Evolutionary conservation across 2,797 vertebrate species (phyloP).

Genomic region (Chiloscyllium punctatum): DNA sequence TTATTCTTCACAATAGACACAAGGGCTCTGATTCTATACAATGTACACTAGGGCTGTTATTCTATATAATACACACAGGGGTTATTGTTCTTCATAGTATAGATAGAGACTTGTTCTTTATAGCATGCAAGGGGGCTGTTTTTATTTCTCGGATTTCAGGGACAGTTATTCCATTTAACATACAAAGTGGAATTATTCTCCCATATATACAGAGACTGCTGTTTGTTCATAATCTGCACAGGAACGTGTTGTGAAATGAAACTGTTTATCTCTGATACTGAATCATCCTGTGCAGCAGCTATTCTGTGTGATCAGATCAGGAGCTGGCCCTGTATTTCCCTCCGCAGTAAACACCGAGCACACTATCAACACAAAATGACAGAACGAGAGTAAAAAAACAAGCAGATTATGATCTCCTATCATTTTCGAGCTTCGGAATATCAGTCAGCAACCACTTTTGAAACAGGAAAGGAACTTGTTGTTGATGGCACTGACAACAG

Average conservation of each 20-base stretch:
- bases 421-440: not conserved
- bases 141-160: not conserved
- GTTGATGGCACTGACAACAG: not conserved
- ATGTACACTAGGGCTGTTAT: not conserved
- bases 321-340: not conserved
- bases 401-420: not conserved
- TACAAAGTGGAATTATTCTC: not conserved
- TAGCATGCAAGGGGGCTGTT: not conserved
- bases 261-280: constrained; percentile 20
- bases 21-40: not conserved
- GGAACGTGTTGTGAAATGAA: not conserved
- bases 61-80: not conserved
- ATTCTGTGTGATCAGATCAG: not conserved
- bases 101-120: not conserved
- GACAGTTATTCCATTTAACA: not conserved
- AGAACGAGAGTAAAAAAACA: not conserved
- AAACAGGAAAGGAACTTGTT: not conserved
- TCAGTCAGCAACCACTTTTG: no score
- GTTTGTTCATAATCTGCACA: not conserved
- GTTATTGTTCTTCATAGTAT: not conserved
- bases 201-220: not conserved
- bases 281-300: not conserved
- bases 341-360: not conserved
- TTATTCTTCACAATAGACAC: not conserved
- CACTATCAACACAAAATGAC: not conserved